A percentile compares a stretch with the other conserved stretches of the same genome.
Evolutionary conservation across 2,888 invertebrate genomes (phyloP).

Genomic region (Acleris emargana): DNA sequence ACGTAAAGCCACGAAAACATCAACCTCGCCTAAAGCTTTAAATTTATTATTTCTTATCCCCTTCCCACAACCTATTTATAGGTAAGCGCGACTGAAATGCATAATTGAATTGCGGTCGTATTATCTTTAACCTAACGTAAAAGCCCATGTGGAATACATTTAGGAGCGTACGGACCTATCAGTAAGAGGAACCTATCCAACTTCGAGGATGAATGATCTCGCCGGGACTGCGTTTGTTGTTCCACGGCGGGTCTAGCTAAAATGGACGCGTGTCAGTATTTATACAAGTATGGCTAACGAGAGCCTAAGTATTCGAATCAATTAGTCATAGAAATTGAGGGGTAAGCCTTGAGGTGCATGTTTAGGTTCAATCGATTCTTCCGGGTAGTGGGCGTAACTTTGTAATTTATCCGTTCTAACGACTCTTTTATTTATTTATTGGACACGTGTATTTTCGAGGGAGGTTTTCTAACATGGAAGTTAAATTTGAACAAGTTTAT

Average conservation of each 20-base stretch:
- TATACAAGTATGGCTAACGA: not conserved
- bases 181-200: not conserved
- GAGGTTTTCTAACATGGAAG: too few species aligned
- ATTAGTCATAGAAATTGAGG: not conserved
- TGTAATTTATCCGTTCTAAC: too few species aligned
- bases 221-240: not conserved
- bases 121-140: conserved; percentile 11
- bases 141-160: conserved; percentile 13
- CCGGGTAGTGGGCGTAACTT: too few species aligned
- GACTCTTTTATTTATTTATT: too few species aligned
- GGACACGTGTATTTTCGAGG: too few species aligned
- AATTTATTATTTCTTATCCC: conserved; percentile 1
- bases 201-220: not conserved
- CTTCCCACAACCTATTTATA: conserved; percentile 1
- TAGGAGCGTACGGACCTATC: conserved; percentile 4
- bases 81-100: conserved; percentile 14
- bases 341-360: too few species aligned
- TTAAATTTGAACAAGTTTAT: too few species aligned
- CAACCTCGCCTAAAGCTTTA: not conserved
- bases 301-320: conserved; percentile 1
- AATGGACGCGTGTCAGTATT: not conserved
- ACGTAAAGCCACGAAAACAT: not conserved
- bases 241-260: not conserved
- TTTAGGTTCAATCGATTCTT: too few species aligned
- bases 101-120: conserved; percentile 18